These are phyloP conservation scores for Arothron firmamentum DNA, from an alignment of 2,113 vertebrate genomes.

Conservation along the genomic window DNA sequence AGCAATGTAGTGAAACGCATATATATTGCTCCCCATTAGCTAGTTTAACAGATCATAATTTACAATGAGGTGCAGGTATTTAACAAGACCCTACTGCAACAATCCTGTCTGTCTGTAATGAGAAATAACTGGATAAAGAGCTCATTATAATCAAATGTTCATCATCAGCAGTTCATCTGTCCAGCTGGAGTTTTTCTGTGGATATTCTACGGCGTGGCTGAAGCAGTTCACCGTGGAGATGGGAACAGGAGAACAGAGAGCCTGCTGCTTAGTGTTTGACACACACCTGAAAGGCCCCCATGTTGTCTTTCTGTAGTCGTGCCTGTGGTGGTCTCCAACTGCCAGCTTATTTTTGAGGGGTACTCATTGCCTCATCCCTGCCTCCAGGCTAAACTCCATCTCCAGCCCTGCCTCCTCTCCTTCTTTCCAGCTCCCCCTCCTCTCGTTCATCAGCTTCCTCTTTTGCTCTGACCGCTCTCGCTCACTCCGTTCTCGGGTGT, in stretches of 20 bases:
- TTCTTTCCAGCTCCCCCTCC: slow-evolving; percentile 28
- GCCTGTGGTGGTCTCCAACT: slow-evolving; percentile 76
- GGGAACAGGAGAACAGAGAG: slow-evolving; percentile 52
- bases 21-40: too few relatives aligned
- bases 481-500: slow-evolving; percentile 42
- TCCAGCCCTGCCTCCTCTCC: slow-evolving; percentile 36
- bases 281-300: slow-evolving; percentile 64
- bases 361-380: slow-evolving; percentile 73
- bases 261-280: slow-evolving; percentile 66
- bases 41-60: too few relatives aligned
- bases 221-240: slow-evolving; percentile 48
- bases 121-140: background rate
- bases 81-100: too few relatives aligned
- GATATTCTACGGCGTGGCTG: slow-evolving; percentile 41
- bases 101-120: background rate
- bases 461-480: slow-evolving; percentile 50
- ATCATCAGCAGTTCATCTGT: slow-evolving; percentile 38
- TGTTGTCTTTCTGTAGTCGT: slow-evolving; percentile 59
- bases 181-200: slow-evolving; percentile 34
- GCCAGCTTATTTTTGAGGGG: slow-evolving; percentile 70
- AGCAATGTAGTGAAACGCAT: background rate
- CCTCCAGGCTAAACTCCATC: slow-evolving; percentile 70
- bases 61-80: too few relatives aligned
- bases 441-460: slow-evolving; percentile 51
- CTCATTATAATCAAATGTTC: slow-evolving; percentile 27